Percentiles rank a stretch among this genome's conserved stretches.
phyloP scores from a whole-genome alignment of 37 sponge, comb jelly and placozoan species.

The Geodia barretti region DNA sequence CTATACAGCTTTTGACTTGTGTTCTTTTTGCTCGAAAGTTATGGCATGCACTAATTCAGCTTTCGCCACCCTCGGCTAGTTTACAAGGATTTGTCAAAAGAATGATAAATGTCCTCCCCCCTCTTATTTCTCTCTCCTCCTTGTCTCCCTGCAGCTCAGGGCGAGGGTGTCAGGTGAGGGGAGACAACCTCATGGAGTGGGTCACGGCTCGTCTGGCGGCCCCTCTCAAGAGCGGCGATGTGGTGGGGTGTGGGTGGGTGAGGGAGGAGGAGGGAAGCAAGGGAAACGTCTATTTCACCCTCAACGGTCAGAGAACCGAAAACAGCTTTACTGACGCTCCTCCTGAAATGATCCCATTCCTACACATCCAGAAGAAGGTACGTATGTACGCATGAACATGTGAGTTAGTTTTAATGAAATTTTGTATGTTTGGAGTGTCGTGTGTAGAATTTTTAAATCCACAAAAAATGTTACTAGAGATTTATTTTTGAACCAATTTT shows the following conservation, averaged over 20 bases:
- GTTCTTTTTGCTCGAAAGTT: no score
- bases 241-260: slow-evolving; percentile 92
- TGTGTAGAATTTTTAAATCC: no score
- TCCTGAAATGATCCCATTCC: slow-evolving; percentile 76
- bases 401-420: no score
- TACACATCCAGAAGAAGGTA: slow-evolving; percentile 88
- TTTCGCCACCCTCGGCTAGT: no score
- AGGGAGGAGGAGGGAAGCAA: slow-evolving; percentile 46
- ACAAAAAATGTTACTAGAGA: no score
- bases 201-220: slow-evolving; percentile 35
- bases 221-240: slow-evolving; percentile 65
- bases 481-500: no score
- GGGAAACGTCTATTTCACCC: slow-evolving; percentile 88
- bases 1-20: no score
- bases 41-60: no score
- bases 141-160: slow-evolving; percentile 58
- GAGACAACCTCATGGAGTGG: slow-evolving; percentile 64
- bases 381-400: no score
- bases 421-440: not conserved
- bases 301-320: slow-evolving; percentile 66
- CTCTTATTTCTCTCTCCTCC: not conserved
- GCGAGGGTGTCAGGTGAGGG: slow-evolving; percentile 51
- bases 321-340: slow-evolving; percentile 58
- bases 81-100: no score
- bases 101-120: no score